Conservation (phyloP, 1,140 invertebrate species). For the Brachionus angularis region DNA sequence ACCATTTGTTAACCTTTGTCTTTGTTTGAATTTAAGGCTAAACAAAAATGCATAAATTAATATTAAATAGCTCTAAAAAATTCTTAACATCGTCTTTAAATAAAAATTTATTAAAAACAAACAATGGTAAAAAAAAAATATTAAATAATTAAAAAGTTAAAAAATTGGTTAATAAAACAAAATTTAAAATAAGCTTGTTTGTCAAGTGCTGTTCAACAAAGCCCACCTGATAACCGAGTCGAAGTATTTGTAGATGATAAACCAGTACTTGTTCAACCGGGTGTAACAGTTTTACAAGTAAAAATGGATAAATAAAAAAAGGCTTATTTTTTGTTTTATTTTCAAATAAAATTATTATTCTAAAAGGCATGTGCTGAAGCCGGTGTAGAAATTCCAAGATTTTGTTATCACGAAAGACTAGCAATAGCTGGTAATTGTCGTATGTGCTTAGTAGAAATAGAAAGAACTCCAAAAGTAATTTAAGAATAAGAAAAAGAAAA, state of each 20-base stretch:
- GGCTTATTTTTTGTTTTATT: constrained; percentile 6
- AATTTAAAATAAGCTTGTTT: not conserved
- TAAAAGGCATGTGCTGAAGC: constrained; percentile 81
- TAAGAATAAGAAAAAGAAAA: not conserved
- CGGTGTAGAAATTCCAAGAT: constrained; percentile 95
- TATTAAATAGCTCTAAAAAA: constrained; percentile 26
- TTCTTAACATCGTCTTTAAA: constrained; percentile 2
- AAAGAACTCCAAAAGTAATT: constrained; percentile 77
- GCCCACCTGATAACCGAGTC: constrained; percentile 57
- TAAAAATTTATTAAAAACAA: constrained; percentile 3
- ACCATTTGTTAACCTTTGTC: not conserved
- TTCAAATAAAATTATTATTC: constrained; percentile 47
- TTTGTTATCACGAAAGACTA: constrained; percentile 97
- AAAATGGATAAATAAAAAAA: constrained; percentile 35
- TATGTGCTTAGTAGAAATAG: constrained; percentile 99
- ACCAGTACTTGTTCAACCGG: constrained; percentile 84
- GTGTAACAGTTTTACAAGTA: constrained; percentile 94
- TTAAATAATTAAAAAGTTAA: not conserved
- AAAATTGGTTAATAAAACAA: not conserved
- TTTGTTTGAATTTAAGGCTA: not conserved
- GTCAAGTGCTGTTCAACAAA: constrained; percentile 1
- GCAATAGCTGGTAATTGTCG: constrained; percentile 92
- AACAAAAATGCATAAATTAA: constrained; percentile 20
- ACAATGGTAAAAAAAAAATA: not conserved
- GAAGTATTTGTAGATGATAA: constrained; percentile 98